These are phyloP conservation scores for Acrocephalus arundinaceus DNA, from an alignment of 2,113 vertebrate genomes.

Conservation along the genomic window DNA sequence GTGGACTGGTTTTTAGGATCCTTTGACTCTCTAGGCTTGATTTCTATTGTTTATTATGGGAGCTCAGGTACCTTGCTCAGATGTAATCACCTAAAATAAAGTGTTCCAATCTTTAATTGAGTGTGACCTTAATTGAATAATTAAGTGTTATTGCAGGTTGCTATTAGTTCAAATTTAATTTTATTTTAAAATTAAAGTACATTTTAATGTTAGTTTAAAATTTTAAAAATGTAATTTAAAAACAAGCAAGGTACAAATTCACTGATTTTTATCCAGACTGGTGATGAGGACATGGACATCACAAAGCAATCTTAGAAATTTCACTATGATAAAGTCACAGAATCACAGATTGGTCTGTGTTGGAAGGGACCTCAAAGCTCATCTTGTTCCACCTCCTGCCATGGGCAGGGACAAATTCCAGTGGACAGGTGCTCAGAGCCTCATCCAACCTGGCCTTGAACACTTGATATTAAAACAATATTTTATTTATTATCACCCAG, in stretches of 20 bases:
- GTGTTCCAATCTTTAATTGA: not conserved
- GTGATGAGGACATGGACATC: not conserved
- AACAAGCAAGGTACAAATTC: not conserved
- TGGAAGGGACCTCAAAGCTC: not conserved
- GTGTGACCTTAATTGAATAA: not conserved
- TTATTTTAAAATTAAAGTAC: not conserved
- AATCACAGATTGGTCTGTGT: not conserved
- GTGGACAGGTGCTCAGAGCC: not conserved
- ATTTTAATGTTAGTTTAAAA: not conserved
- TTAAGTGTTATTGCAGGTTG: not conserved
- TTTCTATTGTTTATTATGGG: fast-evolving
- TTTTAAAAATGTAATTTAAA: not conserved
- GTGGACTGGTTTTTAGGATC: not conserved
- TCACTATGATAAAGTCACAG: not conserved
- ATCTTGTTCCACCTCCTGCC: not conserved
- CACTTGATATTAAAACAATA: not conserved
- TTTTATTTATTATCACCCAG: not conserved
- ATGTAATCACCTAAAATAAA: not conserved
- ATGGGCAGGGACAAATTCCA: not conserved
- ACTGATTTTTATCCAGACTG: not conserved
- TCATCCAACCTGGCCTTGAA: not conserved
- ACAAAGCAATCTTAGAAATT: not conserved
- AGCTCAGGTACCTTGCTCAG: not conserved
- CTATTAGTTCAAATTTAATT: not conserved
- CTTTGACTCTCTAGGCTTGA: not conserved